These are phyloP conservation scores for Chelonia mydas DNA, from an alignment of 2,797 vertebrate species.

Conservation along the genomic window DNA sequence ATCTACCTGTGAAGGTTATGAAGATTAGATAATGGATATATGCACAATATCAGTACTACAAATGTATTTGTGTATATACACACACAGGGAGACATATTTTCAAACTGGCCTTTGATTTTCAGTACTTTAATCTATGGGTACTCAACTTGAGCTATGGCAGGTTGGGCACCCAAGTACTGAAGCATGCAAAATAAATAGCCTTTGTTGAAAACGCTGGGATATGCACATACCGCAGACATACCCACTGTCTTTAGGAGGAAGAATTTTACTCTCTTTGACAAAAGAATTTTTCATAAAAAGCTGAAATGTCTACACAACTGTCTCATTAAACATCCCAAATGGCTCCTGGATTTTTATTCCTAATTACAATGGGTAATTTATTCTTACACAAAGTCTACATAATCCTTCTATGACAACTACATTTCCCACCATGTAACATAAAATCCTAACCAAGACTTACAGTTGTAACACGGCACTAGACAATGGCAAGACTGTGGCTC, in stretches of 20 bases:
- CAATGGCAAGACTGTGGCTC: not conserved
- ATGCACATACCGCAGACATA: not conserved
- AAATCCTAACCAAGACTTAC: not conserved
- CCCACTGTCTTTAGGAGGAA: not conserved
- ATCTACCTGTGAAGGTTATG: too few species aligned
- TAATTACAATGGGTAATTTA: not conserved
- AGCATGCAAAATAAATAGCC: not conserved
- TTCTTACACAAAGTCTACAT: not conserved
- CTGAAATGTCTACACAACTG: not conserved
- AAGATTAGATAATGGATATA: too few species aligned
- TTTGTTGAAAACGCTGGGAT: not conserved
- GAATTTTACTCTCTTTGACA: rapidly evolving
- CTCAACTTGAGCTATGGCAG: not conserved
- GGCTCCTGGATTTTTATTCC: not conserved
- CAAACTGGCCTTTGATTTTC: not conserved
- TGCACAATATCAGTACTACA: too few species aligned
- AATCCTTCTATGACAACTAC: not conserved
- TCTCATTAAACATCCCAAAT: not conserved
- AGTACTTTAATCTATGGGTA: not conserved
- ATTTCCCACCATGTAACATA: not conserved
- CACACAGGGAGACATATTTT: rapidly evolving
- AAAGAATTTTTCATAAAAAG: not conserved
- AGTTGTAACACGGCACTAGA: not conserved
- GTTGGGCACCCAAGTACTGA: not conserved
- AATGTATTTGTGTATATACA: not conserved